Percentiles rank a stretch among this genome's conserved stretches.
Conservation (phyloP, 1,140 invertebrate genomes). For the Brachystomella parvula region DNA sequence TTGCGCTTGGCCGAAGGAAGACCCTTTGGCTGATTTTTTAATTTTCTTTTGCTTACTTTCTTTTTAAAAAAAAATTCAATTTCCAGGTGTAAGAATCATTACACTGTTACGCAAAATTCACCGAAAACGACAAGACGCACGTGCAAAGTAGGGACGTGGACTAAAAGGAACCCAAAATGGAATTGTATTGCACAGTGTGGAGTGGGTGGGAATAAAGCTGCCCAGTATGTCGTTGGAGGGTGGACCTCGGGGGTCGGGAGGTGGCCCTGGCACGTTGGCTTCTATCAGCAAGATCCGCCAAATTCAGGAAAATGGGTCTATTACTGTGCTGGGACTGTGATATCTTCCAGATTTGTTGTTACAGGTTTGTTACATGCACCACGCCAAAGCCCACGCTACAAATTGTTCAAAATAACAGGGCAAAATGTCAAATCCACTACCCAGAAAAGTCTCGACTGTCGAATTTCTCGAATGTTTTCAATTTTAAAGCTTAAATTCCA, state of each 20-base stretch:
- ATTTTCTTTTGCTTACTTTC: not conserved
- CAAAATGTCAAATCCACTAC: too few relatives aligned
- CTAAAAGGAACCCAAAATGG: not conserved
- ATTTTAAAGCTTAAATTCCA: too few relatives aligned
- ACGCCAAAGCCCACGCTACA: too few relatives aligned
- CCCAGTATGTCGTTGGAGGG: slow-evolving; percentile 17
- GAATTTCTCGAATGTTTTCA: too few relatives aligned
- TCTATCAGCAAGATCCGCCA: slow-evolving; percentile 25
- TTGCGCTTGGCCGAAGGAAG: too few relatives aligned
- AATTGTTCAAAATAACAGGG: too few relatives aligned
- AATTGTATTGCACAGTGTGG: slow-evolving; percentile 19
- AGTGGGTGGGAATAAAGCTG: not conserved
- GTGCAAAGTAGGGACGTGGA: slow-evolving; percentile 10
- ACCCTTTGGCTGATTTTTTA: not conserved
- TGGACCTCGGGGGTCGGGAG: slow-evolving; percentile 3
- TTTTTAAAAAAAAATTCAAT: not conserved
- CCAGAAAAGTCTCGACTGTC: too few relatives aligned
- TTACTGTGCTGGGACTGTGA: slow-evolving; percentile 15
- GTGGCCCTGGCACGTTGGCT: slow-evolving; percentile 23
- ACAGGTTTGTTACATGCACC: slow-evolving; percentile 15
- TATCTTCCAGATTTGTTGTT: slow-evolving; percentile 12
- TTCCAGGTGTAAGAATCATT: slow-evolving; percentile 14
- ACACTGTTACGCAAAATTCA: not conserved
- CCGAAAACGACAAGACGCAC: not conserved
- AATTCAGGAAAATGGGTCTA: slow-evolving; percentile 18